Percentiles rank a stretch among this genome's conserved stretches.
Conservation (phyloP, 2,888 invertebrate species). For the Steinernema carpocapsae region DNA sequence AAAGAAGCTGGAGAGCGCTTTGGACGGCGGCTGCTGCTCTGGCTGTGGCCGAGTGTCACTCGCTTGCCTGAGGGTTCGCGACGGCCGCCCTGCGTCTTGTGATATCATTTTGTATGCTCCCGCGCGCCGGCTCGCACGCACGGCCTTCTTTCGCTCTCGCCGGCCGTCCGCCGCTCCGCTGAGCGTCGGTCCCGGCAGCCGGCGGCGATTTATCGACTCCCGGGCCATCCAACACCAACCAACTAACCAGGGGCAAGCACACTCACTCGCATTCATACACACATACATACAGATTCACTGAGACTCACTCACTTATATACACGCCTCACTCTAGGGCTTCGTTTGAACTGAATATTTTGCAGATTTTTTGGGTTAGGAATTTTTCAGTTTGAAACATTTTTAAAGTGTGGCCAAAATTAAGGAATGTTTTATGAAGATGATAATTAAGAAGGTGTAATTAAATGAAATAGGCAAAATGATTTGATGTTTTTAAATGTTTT, state of each 20-base stretch:
- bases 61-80: neutral
- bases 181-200: constrained; percentile 24
- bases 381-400: too few species aligned
- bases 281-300: constrained; percentile 3
- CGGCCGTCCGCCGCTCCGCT: too few species aligned
- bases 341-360: too few species aligned
- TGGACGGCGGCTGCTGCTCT: neutral
- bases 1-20: neutral
- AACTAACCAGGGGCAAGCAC: constrained; percentile 25
- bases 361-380: too few species aligned
- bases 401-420: too few species aligned
- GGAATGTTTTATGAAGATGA: too few species aligned
- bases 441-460: too few species aligned
- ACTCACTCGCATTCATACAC: constrained; percentile 7
- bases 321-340: constrained; percentile 22
- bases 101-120: constrained; percentile 31
- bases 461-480: too few species aligned
- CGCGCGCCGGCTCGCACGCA: constrained; percentile 5
- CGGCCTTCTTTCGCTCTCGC: too few species aligned
- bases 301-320: constrained; percentile 31
- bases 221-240: constrained; percentile 23
- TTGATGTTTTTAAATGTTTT: too few species aligned
- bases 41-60: constrained; percentile 5
- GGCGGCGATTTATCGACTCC: constrained; percentile 32
- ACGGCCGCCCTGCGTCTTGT: neutral